phyloP scores from a whole-genome alignment of 2,113 vertebrate species.

The Eudyptes chrysolophus region DNA sequence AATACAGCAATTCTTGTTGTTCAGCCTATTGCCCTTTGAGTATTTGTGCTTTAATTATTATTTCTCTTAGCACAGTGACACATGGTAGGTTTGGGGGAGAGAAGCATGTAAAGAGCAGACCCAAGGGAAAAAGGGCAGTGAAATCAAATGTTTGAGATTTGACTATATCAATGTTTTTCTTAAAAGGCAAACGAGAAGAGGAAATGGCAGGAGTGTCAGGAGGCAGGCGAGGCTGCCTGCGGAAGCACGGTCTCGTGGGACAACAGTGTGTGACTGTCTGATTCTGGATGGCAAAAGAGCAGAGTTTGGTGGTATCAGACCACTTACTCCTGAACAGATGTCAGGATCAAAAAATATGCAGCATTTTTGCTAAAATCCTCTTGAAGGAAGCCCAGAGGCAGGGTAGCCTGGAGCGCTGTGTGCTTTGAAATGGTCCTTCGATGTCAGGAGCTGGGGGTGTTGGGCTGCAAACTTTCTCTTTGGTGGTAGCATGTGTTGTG shows the following conservation, averaged over 20 bases:
- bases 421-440: not conserved
- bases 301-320: not conserved
- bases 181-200: not conserved
- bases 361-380: not conserved
- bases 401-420: not conserved
- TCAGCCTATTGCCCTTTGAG: not conserved
- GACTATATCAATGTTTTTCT: not conserved
- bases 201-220: not conserved
- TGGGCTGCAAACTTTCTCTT: not conserved
- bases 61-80: not conserved
- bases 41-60: not conserved
- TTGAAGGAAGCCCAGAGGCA: not conserved
- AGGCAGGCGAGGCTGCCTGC: not conserved
- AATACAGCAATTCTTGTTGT: not conserved
- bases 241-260: accelerated
- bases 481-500: not conserved
- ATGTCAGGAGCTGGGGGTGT: not conserved
- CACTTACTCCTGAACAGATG: not conserved
- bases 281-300: not conserved
- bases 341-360: not conserved
- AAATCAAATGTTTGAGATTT: not conserved
- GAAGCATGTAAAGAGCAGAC: not conserved
- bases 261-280: accelerated
- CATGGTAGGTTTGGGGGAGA: accelerated
- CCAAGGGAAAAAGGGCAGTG: not conserved